Conservation (phyloP, 2,888 invertebrate genomes). For the Xanthostigma xanthostigma region DNA sequence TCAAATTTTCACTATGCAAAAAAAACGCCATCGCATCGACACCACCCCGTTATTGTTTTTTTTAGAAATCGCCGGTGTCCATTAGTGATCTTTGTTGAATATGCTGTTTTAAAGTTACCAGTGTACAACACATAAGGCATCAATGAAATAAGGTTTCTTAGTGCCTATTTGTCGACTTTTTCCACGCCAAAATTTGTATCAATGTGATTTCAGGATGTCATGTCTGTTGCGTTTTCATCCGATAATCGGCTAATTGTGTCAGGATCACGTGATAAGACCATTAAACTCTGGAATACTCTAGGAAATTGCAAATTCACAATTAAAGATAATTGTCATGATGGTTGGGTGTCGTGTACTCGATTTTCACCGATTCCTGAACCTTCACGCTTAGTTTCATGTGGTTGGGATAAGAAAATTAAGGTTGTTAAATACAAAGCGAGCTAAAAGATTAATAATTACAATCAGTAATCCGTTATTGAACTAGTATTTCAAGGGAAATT, state of each 20-base stretch:
- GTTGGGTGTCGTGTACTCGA: slow-evolving; percentile 96
- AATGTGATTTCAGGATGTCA: slow-evolving; percentile 59
- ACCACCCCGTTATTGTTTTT: too few species aligned
- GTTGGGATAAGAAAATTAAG: slow-evolving; percentile 97
- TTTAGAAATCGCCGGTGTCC: too few species aligned
- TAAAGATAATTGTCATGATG: slow-evolving; percentile 85
- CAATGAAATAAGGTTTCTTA: too few species aligned
- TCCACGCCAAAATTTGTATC: slow-evolving; percentile 12
- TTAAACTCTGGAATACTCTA: slow-evolving; percentile 98
- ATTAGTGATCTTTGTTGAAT: too few species aligned
- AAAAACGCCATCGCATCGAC: too few species aligned
- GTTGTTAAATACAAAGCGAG: slow-evolving; percentile 27
- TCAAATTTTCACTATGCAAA: too few species aligned
- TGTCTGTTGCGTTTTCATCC: slow-evolving; percentile 98
- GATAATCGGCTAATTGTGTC: slow-evolving; percentile 99
- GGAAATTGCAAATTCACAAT: slow-evolving; percentile 99
- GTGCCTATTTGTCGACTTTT: slow-evolving; percentile 2
- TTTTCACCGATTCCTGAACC: slow-evolving; percentile 98
- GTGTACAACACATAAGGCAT: too few species aligned
- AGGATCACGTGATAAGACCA: slow-evolving; percentile 95
- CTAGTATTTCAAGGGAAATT: slow-evolving; percentile 1
- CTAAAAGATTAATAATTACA: too few species aligned
- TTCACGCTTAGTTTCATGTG: slow-evolving; percentile 96
- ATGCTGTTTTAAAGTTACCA: too few species aligned
- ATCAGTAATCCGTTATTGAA: slow-evolving; percentile 10